phyloP scores from a whole-genome alignment of 2,888 invertebrate genomes.

The Campopleginae sp. region DNA sequence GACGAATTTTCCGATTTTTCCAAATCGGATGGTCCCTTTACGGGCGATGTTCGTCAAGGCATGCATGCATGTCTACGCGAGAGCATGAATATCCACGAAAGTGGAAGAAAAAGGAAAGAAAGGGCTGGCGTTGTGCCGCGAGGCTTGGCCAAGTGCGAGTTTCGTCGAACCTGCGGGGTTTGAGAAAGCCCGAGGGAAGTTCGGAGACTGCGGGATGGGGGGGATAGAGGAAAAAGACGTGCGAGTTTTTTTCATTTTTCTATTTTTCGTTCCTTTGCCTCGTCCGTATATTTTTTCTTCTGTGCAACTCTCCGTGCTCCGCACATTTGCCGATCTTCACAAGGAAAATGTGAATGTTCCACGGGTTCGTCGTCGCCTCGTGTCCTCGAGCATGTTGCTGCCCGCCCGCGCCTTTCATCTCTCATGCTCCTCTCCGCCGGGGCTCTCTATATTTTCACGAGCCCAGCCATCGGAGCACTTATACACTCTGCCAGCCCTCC shows the following conservation, averaged over 20 bases:
- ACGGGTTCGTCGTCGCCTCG: constrained; percentile 66
- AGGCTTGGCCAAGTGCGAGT: constrained; percentile 24
- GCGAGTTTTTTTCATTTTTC: constrained; percentile 35
- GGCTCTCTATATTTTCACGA: constrained; percentile 69
- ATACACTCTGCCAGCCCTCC: constrained; percentile 77
- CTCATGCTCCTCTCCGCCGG: constrained; percentile 74
- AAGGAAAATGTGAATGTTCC: constrained; percentile 58
- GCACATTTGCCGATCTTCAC: constrained; percentile 57
- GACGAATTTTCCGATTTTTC: no score
- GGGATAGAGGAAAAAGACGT: neutral
- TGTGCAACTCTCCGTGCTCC: constrained; percentile 18
- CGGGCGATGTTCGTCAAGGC: no score
- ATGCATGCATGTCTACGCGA: constrained; percentile 29
- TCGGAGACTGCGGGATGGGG: neutral
- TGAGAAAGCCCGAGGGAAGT: constrained; percentile 9
- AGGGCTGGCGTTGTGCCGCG: neutral
- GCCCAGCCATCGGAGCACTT: constrained; percentile 78
- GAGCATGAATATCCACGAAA: constrained; percentile 34
- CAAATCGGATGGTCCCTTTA: no score
- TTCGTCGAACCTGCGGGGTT: constrained; percentile 14
- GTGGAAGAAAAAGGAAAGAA: neutral
- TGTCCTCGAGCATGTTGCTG: constrained; percentile 80
- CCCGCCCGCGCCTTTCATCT: constrained; percentile 83
- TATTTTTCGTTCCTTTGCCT: constrained; percentile 36
- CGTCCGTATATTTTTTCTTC: constrained; percentile 22